These are phyloP conservation scores for Zeuzera pyrina DNA, from an alignment of 2,888 invertebrate species.

Conservation along the genomic window DNA sequence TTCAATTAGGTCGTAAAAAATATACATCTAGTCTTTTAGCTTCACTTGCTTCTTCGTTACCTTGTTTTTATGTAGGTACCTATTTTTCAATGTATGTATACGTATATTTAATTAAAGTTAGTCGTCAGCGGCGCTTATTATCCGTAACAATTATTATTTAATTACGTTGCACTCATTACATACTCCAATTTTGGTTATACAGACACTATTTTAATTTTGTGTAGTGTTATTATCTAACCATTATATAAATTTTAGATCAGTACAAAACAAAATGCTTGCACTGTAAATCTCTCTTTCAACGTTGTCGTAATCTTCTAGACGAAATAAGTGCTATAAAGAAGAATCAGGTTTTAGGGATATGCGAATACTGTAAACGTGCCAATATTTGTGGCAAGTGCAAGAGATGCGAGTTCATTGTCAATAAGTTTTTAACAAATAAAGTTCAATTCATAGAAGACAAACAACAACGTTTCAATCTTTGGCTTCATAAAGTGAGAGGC, in stretches of 20 bases:
- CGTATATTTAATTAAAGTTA: no score
- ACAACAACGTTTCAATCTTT: constrained; percentile 18
- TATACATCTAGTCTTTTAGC: no score
- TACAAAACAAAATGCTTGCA: constrained; percentile 25
- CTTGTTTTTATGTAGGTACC: no score
- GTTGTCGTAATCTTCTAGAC: constrained; percentile 25
- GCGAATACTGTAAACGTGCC: constrained; percentile 28
- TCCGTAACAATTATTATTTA: no score
- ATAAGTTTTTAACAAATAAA: constrained; percentile 21
- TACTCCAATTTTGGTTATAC: no score
- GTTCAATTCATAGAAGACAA: constrained; percentile 16
- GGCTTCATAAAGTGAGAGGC: constrained; percentile 25
- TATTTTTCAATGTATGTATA: no score
- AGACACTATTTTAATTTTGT: no score
- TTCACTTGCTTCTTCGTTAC: no score
- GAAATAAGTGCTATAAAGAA: constrained; percentile 27
- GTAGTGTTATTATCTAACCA: no score
- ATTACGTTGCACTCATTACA: no score
- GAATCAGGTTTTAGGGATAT: constrained; percentile 25
- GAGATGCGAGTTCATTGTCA: constrained; percentile 28
- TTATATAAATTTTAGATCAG: constrained; percentile 27
- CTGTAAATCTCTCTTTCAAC: constrained; percentile 27
- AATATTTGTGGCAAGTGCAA: constrained; percentile 25
- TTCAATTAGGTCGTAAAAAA: no score
- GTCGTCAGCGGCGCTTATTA: no score